Percentiles rank a stretch among this genome's conserved stretches.
Conservation (phyloP, 2,888 invertebrate genomes). For the Elaeidobius kamerunicus region DNA sequence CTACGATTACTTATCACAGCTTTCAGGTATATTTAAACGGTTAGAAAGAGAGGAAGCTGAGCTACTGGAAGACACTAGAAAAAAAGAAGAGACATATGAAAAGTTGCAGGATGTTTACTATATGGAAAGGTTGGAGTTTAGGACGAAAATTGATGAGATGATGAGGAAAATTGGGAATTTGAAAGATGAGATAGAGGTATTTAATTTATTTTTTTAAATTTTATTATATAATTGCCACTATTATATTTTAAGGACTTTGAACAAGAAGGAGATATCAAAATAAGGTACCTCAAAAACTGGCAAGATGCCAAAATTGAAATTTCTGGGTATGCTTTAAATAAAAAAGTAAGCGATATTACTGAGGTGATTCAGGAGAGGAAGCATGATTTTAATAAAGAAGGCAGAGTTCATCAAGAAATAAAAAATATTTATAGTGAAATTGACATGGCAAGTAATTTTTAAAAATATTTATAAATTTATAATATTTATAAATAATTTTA, state of each 20-base stretch:
- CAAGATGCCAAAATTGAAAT: constrained; percentile 48
- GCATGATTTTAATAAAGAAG: constrained; percentile 45
- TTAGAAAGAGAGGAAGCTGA: constrained; percentile 29
- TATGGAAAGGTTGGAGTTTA: constrained; percentile 32
- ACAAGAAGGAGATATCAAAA: constrained; percentile 41
- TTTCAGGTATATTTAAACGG: constrained; percentile 29
- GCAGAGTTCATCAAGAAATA: constrained; percentile 45
- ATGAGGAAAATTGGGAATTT: constrained; percentile 39
- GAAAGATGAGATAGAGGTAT: constrained; percentile 42
- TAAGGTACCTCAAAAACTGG: constrained; percentile 42
- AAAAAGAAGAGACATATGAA: constrained; percentile 29
- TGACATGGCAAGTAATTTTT: constrained; percentile 37
- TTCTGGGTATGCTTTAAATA: constrained; percentile 38
- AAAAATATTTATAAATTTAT: background rate
- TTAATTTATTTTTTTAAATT: background rate
- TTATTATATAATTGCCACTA: background rate
- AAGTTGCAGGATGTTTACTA: constrained; percentile 32
- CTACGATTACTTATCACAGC: constrained; percentile 30
- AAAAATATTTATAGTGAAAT: constrained; percentile 43
- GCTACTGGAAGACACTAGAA: constrained; percentile 24
- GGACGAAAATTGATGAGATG: constrained; percentile 31
- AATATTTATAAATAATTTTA: constrained; percentile 33
- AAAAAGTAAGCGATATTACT: constrained; percentile 40
- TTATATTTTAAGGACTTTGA: constrained; percentile 37
- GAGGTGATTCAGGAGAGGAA: constrained; percentile 40